Percentiles rank a stretch among this genome's conserved stretches.
phyloP scores from a whole-genome alignment of 2,888 invertebrate species.

The Alentia gelatinosa region DNA sequence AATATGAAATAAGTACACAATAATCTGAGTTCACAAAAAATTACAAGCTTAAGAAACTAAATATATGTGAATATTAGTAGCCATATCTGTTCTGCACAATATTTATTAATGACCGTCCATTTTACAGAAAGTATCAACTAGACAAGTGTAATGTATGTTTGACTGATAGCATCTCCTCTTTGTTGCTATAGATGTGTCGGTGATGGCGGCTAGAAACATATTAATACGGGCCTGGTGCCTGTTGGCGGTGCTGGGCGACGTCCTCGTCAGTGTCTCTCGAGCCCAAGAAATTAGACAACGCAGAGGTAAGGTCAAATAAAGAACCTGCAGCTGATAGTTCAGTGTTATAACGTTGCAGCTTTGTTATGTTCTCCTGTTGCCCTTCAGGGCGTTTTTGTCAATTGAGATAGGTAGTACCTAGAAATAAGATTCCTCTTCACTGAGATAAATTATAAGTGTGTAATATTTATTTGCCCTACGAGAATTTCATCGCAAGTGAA shows the following conservation, averaged over 20 bases:
- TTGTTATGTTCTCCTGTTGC: too few species aligned
- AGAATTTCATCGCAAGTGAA: too few species aligned
- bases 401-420: too few species aligned
- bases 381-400: too few species aligned
- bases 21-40: too few species aligned
- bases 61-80: too few species aligned
- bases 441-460: too few species aligned
- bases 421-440: too few species aligned
- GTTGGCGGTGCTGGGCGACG: not conserved
- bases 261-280: not conserved
- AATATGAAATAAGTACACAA: too few species aligned
- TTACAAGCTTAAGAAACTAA: too few species aligned
- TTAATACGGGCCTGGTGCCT: conserved; percentile 28
- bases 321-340: not conserved
- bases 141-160: not conserved
- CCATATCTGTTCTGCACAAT: too few species aligned
- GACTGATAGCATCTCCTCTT: not conserved
- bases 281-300: conserved; percentile 13
- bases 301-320: not conserved
- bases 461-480: too few species aligned
- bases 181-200: not conserved
- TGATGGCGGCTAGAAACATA: not conserved
- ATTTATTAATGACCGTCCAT: not conserved
- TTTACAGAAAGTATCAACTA: not conserved
- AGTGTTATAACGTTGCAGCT: not conserved